Percentiles rank a stretch among this genome's conserved stretches.
Conservation (phyloP, 2,888 invertebrate species). For the Helleia helle region DNA sequence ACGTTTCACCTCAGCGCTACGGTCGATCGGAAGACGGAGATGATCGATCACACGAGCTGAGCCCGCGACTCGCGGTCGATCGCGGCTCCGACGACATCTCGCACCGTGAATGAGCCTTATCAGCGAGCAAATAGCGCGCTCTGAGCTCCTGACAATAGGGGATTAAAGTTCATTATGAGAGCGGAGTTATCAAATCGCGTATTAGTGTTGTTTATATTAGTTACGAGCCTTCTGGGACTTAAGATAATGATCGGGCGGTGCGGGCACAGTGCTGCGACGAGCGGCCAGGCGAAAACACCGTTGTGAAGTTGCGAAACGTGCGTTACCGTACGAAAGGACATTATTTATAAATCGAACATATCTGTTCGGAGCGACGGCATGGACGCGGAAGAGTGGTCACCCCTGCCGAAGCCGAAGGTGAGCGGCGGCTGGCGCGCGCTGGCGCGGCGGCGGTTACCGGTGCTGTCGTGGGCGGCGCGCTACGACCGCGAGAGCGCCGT, state of each 20-base stretch:
- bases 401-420: constrained; percentile 19
- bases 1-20: too few species aligned
- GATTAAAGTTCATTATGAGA: background rate
- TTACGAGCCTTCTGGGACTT: constrained; percentile 16
- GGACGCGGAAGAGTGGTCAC: constrained; percentile 30
- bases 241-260: constrained; percentile 14
- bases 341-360: too few species aligned
- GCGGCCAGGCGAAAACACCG: constrained; percentile 22
- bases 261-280: constrained; percentile 15
- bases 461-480: constrained; percentile 77
- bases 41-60: too few species aligned
- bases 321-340: background rate
- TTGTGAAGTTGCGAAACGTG: constrained; percentile 1
- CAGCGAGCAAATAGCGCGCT: constrained; percentile 1
- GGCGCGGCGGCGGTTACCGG: constrained; percentile 51
- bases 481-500: constrained; percentile 80
- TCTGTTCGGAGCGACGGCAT: too few species aligned
- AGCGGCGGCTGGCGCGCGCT: constrained; percentile 25
- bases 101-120: constrained; percentile 4
- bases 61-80: too few species aligned
- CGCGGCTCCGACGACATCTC: too few species aligned
- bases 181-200: background rate
- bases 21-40: too few species aligned
- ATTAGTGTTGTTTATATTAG: constrained; percentile 9
- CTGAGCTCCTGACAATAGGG: background rate